Evolutionary conservation across 2,888 invertebrate genomes (phyloP).

Genomic region (Nemapogon koenigi): DNA sequence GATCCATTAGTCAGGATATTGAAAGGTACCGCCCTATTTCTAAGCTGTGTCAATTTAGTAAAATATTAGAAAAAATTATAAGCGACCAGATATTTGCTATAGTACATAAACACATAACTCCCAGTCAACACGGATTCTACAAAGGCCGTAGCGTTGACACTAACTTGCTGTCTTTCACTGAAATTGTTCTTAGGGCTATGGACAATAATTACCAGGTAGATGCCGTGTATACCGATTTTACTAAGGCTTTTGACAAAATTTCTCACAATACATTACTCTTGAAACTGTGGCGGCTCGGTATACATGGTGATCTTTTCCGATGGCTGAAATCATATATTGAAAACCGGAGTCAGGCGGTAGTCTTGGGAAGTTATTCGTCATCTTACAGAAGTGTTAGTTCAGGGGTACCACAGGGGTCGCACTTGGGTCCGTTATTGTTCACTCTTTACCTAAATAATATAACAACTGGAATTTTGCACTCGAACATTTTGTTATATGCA

Average conservation of each 20-base stretch:
- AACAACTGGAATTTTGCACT: not conserved
- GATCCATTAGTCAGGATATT: not conserved
- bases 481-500: not conserved
- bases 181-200: slow-evolving; percentile 9
- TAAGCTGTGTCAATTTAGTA: not conserved
- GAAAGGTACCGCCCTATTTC: slow-evolving; percentile 2
- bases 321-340: slow-evolving; percentile 7
- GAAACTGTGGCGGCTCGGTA: slow-evolving; percentile 7
- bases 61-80: not conserved
- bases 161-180: slow-evolving; percentile 6
- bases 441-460: slow-evolving; percentile 6
- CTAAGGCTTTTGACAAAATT: slow-evolving; percentile 13
- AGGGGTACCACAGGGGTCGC: too few relatives aligned
- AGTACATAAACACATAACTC: not conserved
- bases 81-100: not conserved
- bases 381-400: slow-evolving; percentile 11
- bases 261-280: slow-evolving; percentile 3
- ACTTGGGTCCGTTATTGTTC: too few relatives aligned
- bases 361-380: slow-evolving; percentile 12
- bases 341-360: not conserved
- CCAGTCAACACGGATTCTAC: slow-evolving; percentile 8
- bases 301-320: slow-evolving; percentile 5
- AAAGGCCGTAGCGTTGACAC: not conserved
- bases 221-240: slow-evolving; percentile 13
- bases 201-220: slow-evolving; percentile 13